Evolutionary conservation across 1,140 invertebrate species (phyloP).

Genomic region (Pantala flavescens): DNA sequence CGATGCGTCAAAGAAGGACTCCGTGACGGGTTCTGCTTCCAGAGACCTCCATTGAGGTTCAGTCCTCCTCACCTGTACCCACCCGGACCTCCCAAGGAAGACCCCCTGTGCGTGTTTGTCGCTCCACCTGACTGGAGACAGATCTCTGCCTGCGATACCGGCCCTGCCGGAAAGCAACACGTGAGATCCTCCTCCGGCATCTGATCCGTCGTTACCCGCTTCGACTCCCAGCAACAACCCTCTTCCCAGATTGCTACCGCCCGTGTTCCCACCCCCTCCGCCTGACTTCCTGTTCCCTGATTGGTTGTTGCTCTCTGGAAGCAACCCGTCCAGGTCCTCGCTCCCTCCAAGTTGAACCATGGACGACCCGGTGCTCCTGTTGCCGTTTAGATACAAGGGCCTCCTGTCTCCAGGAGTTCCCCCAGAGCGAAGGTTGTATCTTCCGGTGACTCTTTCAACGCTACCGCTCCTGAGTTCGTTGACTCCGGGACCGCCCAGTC

Average conservation of each 20-base stretch:
- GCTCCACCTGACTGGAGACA: slow-evolving; percentile 49
- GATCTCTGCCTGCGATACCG: slow-evolving; percentile 36
- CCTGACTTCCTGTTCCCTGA: neutral
- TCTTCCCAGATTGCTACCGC: slow-evolving; percentile 11
- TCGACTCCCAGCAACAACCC: neutral
- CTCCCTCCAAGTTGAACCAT: slow-evolving; percentile 24
- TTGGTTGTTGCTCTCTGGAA: slow-evolving; percentile 18
- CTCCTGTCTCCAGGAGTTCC: neutral
- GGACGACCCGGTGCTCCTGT: slow-evolving; percentile 32
- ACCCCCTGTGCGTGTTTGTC: slow-evolving; percentile 48
- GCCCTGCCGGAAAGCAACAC: neutral
- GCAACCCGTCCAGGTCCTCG: slow-evolving; percentile 11
- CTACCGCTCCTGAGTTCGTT: slow-evolving; percentile 31
- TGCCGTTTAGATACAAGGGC: neutral
- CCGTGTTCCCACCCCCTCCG: neutral
- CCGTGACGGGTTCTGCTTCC: slow-evolving; percentile 38
- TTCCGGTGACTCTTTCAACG: slow-evolving; percentile 33
- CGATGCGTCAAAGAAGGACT: slow-evolving; percentile 29
- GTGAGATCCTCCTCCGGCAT: neutral
- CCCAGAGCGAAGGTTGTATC: neutral
- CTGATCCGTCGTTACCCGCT: neutral
- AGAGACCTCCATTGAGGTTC: slow-evolving; percentile 47
- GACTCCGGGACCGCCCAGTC: slow-evolving; percentile 27
- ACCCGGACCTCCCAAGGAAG: slow-evolving; percentile 42
- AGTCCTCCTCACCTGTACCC: slow-evolving; percentile 34